These are phyloP conservation scores for Cybosia mesomella DNA, from an alignment of 2,888 invertebrate species.

Conservation along the genomic window DNA sequence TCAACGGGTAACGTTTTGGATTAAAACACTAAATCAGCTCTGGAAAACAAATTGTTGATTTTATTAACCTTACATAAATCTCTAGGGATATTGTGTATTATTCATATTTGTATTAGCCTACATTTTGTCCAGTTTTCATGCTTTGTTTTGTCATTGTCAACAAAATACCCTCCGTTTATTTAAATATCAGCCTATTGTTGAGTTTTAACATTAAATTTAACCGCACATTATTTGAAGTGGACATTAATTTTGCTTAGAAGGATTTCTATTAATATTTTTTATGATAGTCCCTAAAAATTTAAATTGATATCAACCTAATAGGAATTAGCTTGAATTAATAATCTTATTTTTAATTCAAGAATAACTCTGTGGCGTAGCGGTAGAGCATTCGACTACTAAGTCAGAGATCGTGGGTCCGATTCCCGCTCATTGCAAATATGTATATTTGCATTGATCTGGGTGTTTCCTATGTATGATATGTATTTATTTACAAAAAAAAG, in stretches of 20 bases:
- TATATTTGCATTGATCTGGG: no score
- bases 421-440: no score
- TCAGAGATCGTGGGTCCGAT: no score
- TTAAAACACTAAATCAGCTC: conserved; percentile 51
- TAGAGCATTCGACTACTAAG: no score
- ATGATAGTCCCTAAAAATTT: no score
- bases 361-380: no score
- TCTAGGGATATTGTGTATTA: conserved; percentile 44
- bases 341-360: no score
- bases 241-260: not conserved
- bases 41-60: conserved; percentile 50
- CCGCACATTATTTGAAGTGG: conserved; percentile 9
- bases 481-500: no score
- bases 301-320: no score
- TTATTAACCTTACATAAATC: conserved; percentile 51
- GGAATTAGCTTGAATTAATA: no score
- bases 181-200: conserved; percentile 23
- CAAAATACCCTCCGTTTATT: conserved; percentile 32
- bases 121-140: conserved; percentile 32
- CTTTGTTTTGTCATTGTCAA: conserved; percentile 35
- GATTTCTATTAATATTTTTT: no score
- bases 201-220: conserved; percentile 22
- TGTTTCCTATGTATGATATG: no score
- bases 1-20: conserved; percentile 42
- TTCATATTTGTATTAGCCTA: conserved; percentile 46